Base-by-base conservation (phyloP, 2,888 invertebrate species). In the Parasteatoda lunata region DNA sequence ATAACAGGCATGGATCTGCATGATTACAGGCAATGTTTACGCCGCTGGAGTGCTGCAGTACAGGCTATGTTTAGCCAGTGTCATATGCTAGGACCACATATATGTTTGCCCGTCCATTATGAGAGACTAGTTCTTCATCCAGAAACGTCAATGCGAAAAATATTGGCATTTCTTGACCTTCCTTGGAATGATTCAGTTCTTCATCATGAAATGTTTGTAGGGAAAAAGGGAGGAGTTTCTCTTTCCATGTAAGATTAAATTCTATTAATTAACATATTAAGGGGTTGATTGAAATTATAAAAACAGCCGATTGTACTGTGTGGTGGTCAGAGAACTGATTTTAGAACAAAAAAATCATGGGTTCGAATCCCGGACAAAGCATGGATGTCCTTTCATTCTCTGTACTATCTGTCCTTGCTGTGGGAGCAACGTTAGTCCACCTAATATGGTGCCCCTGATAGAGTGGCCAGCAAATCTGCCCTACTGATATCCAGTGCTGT, bases 51-150 rank as follows among this genome's bases (percentile, higher is more conserved):
- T 93, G 95, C 95, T 91, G 98, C 98, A 65, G 97, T 97, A 91
- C 95, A 96, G 92, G 94, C 95, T 87, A 99, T 99, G 99, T 95
- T 97, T 93, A 94, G 95, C 91, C 97, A 98, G 93, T 98, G 98
- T 93, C 94, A 94, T 90, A 95, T 95, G 91, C 94, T 97, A 90
- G 92, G 92, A 4, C 91, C 84, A 6, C 52, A 51, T 64, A 68
- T 88, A 8, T 98, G 98, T 93, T 93, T 98, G 93, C 95, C 95
- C 91, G 97, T 99, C 84, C 97, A 97, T 91, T 99, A 99, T 93
- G 99, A 99, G 93, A 96, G 98, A 93, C 94, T 99, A 91, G 98
- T 99, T 90, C 94, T 99, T 90, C 97, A 97, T 93, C 99, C 99
- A 7, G 95, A 95, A 89, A 94, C 94, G 89, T 96, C 97, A 94